Conservation (phyloP, 2,797 vertebrate genomes). For the Coracias cyanogaster region DNA sequence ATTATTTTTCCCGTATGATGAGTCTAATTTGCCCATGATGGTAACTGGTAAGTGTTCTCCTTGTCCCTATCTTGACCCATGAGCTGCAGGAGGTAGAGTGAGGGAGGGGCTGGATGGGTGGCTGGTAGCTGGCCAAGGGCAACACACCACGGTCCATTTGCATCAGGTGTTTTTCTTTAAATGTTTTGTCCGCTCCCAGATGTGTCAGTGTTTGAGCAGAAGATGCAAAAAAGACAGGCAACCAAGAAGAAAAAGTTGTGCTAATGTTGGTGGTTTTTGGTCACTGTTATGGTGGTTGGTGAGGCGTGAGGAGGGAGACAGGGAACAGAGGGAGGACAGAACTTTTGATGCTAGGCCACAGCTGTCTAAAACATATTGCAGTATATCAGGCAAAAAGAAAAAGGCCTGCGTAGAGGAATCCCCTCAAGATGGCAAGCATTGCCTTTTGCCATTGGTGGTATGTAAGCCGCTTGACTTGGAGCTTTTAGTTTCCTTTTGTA, state of each 20-base stretch:
- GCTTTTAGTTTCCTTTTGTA: background rate
- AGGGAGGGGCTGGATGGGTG: accelerated
- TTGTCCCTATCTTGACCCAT: accelerated
- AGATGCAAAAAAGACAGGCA: background rate
- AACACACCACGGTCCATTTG: background rate
- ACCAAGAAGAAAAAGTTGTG: background rate
- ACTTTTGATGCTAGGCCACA: background rate
- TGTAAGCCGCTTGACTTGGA: background rate
- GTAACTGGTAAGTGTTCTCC: background rate
- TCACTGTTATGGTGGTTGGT: accelerated
- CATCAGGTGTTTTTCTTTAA: background rate
- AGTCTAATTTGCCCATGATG: background rate
- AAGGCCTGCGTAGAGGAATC: accelerated
- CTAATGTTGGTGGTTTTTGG: background rate
- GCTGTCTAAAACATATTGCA: background rate
- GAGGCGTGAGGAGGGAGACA: background rate
- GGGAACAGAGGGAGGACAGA: background rate
- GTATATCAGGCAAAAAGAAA: background rate
- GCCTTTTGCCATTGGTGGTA: background rate
- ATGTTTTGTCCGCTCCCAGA: background rate
- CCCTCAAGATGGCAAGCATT: background rate
- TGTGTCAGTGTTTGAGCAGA: background rate
- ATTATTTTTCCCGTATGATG: background rate
- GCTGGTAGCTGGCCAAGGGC: background rate
- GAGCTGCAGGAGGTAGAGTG: background rate